Conservation (phyloP, 2,888 invertebrate genomes). For the Agonopterix alstromeriana region DNA sequence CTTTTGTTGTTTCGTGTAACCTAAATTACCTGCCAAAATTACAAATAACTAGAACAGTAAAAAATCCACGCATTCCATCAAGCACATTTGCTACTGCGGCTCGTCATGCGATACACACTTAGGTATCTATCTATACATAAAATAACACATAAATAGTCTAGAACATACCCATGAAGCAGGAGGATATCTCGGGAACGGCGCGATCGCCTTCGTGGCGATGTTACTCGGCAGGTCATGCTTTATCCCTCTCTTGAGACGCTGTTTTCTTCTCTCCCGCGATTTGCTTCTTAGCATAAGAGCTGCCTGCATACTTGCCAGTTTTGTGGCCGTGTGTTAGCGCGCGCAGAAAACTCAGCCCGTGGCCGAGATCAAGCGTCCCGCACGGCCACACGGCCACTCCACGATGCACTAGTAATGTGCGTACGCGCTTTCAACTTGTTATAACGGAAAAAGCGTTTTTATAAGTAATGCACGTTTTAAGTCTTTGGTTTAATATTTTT, state of each 20-base stretch:
- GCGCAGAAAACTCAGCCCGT: constrained; percentile 37
- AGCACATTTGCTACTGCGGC: too few relatives aligned
- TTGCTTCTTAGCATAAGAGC: constrained; percentile 94
- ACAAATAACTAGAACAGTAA: too few relatives aligned
- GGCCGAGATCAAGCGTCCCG: constrained; percentile 15
- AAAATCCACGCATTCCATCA: too few relatives aligned
- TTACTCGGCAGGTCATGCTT: constrained; percentile 90
- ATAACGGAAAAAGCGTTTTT: constrained; percentile 2
- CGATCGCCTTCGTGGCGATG: constrained; percentile 90
- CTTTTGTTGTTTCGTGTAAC: too few relatives aligned
- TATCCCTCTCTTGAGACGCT: constrained; percentile 83
- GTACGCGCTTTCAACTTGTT: constrained; percentile 7
- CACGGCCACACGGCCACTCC: constrained; percentile 12
- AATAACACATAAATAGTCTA: neutral
- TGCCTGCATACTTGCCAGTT: constrained; percentile 91
- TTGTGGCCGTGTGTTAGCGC: constrained; percentile 51
- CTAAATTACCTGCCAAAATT: too few relatives aligned
- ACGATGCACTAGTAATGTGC: constrained; percentile 12
- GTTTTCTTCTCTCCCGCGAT: constrained; percentile 90
- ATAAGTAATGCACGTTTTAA: constrained; percentile 4
- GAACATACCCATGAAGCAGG: constrained; percentile 84
- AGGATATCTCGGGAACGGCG: constrained; percentile 92
- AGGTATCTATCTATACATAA: too few relatives aligned
- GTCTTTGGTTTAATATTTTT: constrained; percentile 10
- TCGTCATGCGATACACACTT: too few relatives aligned